Conservation (phyloP, 2,113 vertebrate genomes). For the Hiodon alosoides region DNA sequence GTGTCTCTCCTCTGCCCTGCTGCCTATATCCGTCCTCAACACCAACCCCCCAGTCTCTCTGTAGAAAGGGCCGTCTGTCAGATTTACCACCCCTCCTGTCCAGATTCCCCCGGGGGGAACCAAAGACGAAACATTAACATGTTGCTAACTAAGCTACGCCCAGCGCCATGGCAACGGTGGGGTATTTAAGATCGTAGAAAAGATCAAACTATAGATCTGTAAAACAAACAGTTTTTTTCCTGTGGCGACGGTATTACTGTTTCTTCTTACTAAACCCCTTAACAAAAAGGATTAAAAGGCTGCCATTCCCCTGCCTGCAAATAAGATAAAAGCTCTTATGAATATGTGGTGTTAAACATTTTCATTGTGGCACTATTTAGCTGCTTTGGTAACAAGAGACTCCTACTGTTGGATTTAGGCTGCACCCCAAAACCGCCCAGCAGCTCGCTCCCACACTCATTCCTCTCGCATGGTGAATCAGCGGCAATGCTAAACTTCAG, state of each 20-base stretch:
- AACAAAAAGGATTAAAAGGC: constrained; percentile 20
- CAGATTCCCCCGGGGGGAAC: constrained; percentile 21
- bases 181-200: constrained; percentile 25
- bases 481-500: too few relatives aligned
- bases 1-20: background rate
- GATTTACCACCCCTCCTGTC: constrained; percentile 16
- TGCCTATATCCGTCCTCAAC: background rate
- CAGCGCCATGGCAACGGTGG: constrained; percentile 19
- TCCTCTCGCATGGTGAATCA: background rate
- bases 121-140: constrained; percentile 21
- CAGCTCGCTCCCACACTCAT: constrained; percentile 1
- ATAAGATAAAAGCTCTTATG: constrained; percentile 12
- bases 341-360: constrained; percentile 23
- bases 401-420: constrained; percentile 4
- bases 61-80: constrained; percentile 22
- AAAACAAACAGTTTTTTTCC: constrained; percentile 26
- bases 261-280: constrained; percentile 25
- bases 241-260: constrained; percentile 17
- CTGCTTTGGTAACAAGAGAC: constrained; percentile 5
- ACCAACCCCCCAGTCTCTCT: constrained; percentile 5
- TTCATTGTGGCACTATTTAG: constrained; percentile 16
- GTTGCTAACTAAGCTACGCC: constrained; percentile 19
- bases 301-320: constrained; percentile 8
- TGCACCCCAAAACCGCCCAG: background rate
- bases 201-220: constrained; percentile 28